These are phyloP conservation scores for Aspidiotus rigidus DNA, from an alignment of 2,888 invertebrate species.

Conservation along the genomic window DNA sequence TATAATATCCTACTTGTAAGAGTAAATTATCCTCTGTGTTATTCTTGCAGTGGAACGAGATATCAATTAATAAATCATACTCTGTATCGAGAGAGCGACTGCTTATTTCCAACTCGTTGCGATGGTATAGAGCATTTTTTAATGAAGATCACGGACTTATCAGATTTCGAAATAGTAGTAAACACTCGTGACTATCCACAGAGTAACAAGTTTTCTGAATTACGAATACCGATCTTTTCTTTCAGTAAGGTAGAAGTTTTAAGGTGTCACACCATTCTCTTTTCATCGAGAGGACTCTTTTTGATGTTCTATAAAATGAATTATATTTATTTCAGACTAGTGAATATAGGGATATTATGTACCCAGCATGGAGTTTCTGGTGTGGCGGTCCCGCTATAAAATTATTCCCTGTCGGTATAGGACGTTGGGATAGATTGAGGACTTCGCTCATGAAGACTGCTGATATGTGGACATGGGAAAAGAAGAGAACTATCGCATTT, in stretches of 20 bases:
- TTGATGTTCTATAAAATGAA: background rate
- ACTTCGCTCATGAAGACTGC: conserved; percentile 58
- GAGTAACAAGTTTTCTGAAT: conserved; percentile 54
- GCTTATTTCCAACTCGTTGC: conserved; percentile 89
- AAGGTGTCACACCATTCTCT: background rate
- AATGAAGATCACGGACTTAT: conserved; percentile 57
- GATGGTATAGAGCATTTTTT: conserved; percentile 84
- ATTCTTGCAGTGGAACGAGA: conserved; percentile 29
- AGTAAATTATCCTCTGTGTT: conserved; percentile 6
- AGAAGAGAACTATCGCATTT: conserved; percentile 63
- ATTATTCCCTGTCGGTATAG: conserved; percentile 84
- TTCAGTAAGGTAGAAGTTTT: conserved; percentile 70
- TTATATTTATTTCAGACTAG: conserved; percentile 47
- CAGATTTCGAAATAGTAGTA: conserved; percentile 74
- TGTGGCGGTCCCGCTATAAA: conserved; percentile 95
- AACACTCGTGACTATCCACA: conserved; percentile 94
- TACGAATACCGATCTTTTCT: conserved; percentile 75
- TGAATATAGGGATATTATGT: conserved; percentile 82
- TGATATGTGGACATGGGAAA: conserved; percentile 61
- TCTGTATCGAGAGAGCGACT: conserved; percentile 71
- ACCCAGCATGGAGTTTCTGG: conserved; percentile 97
- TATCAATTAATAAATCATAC: conserved; percentile 76
- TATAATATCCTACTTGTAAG: conserved; percentile 26
- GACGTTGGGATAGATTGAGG: conserved; percentile 83
- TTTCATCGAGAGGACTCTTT: too few species aligned